These are phyloP conservation scores for Chionis minor DNA, from an alignment of 2,113 vertebrate genomes.

Conservation along the genomic window DNA sequence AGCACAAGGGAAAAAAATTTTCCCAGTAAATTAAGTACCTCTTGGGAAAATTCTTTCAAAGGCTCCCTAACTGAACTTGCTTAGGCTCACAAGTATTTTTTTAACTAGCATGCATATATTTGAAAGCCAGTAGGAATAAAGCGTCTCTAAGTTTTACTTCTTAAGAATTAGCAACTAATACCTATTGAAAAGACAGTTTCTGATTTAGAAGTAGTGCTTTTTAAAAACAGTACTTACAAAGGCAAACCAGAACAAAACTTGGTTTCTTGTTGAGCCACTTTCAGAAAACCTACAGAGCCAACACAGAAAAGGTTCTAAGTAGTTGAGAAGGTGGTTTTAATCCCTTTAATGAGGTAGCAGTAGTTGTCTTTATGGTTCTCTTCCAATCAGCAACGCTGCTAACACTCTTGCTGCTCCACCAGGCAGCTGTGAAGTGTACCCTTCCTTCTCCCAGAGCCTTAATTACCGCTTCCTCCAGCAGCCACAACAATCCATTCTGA, in stretches of 20 bases:
- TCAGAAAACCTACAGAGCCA: not conserved
- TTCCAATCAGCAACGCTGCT: not conserved
- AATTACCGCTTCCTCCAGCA: not conserved
- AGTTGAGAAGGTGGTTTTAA: not conserved
- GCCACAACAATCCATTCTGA: not conserved
- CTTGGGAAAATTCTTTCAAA: not conserved
- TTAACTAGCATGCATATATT: not conserved
- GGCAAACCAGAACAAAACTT: not conserved
- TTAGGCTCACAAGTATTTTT: not conserved
- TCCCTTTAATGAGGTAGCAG: not conserved
- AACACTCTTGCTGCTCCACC: not conserved
- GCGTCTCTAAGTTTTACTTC: not conserved
- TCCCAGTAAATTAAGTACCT: not conserved
- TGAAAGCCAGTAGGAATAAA: not conserved
- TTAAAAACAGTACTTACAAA: not conserved
- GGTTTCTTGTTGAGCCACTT: not conserved
- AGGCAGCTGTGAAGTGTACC: not conserved
- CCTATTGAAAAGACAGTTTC: not conserved
- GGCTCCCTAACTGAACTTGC: not conserved
- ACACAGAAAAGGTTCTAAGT: not conserved
- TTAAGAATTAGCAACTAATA: not conserved
- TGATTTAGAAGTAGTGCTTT: not conserved
- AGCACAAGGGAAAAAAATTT: not conserved
- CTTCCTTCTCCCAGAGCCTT: not conserved
- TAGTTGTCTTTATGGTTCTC: not conserved